Evolutionary conservation across 2,113 vertebrate genomes (phyloP).

Genomic region (Caracal caracal): DNA sequence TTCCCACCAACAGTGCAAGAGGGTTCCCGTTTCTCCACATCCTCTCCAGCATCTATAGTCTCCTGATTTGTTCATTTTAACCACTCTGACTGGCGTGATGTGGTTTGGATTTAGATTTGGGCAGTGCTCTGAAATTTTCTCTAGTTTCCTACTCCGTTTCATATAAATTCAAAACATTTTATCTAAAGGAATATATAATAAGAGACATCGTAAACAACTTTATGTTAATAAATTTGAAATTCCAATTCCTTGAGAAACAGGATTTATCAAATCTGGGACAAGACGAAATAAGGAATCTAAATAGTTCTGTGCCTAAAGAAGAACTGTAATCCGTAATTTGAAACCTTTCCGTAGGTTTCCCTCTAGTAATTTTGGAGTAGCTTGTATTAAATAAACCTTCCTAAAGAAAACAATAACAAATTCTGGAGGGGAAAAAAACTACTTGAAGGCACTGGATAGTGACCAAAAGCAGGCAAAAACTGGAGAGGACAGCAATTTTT

Average conservation of each 20-base stretch:
- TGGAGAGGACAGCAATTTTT: neutral
- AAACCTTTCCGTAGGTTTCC: neutral
- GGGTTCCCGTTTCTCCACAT: too few species aligned
- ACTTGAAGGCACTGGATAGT: neutral
- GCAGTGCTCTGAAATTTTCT: neutral
- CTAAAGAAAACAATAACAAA: neutral
- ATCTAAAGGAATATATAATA: neutral
- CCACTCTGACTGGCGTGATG: too few species aligned
- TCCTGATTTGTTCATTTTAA: too few species aligned
- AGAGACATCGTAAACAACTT: neutral
- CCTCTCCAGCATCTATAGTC: too few species aligned
- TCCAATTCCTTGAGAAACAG: neutral
- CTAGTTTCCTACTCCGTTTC: slow-evolving; percentile 6
- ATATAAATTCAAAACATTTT: slow-evolving; percentile 13
- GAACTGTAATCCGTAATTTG: neutral
- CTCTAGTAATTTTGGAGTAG: neutral
- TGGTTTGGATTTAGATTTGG: neutral
- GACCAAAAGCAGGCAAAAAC: neutral
- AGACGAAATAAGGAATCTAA: neutral
- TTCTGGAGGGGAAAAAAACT: neutral
- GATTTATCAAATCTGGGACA: neutral
- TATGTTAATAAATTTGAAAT: neutral
- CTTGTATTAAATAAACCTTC: neutral
- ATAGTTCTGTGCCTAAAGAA: neutral
- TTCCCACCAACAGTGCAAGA: too few species aligned